phyloP scores from a whole-genome alignment of 1,140 invertebrate genomes.

The Amyelois transitella region DNA sequence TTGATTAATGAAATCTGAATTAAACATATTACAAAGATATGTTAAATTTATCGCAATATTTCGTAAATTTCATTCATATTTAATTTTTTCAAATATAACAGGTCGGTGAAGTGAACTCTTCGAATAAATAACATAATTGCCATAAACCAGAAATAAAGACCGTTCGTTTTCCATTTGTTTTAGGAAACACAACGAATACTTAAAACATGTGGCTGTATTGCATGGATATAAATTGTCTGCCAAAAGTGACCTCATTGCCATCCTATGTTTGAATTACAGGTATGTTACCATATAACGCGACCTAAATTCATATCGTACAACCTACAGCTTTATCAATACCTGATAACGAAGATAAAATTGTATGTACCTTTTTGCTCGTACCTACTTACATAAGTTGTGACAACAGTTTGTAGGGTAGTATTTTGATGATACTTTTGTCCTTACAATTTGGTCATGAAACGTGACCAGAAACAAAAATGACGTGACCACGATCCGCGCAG shows the following conservation, averaged over 20 bases:
- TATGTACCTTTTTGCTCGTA: conserved; percentile 34
- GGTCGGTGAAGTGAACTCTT: too few species aligned
- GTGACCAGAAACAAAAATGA: conserved; percentile 23
- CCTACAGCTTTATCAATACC: conserved; percentile 51
- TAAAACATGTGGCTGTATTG: neutral
- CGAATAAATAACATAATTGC: neutral
- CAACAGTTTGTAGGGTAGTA: conserved; percentile 4
- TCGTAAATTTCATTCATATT: too few species aligned
- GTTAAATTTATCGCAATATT: too few species aligned
- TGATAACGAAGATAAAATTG: conserved; percentile 69
- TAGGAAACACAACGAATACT: neutral
- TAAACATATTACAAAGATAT: too few species aligned
- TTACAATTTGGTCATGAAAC: conserved; percentile 15
- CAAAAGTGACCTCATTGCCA: conserved; percentile 12
- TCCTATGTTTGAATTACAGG: conserved; percentile 37
- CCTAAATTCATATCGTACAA: conserved; percentile 61
- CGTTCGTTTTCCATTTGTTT: neutral
- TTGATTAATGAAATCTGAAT: too few species aligned
- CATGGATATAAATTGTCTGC: neutral
- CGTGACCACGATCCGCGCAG: conserved; percentile 18
- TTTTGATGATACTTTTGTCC: neutral
- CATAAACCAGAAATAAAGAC: neutral
- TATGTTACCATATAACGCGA: conserved; percentile 38
- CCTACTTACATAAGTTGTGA: conserved; percentile 17
- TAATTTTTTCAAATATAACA: too few species aligned